These are phyloP conservation scores for Philotrypesis tridentata DNA, from an alignment of 1,140 invertebrate species.

Conservation along the genomic window DNA sequence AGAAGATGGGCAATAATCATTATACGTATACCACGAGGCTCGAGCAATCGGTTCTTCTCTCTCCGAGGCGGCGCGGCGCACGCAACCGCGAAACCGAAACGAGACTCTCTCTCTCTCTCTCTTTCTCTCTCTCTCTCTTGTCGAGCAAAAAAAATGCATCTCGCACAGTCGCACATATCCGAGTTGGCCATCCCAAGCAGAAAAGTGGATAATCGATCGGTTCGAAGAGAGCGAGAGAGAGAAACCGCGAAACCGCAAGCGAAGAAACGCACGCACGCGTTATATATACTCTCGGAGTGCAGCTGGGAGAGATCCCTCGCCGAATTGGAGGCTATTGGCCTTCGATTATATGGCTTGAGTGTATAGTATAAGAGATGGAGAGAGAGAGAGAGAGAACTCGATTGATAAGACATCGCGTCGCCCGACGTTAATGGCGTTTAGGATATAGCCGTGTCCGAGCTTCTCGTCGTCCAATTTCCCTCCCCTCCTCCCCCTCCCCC, in stretches of 20 bases:
- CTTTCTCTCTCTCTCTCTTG: too few relatives aligned
- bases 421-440: background rate
- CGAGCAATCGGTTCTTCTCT: slow-evolving; percentile 19
- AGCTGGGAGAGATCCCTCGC: background rate
- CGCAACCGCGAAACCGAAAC: slow-evolving; percentile 34
- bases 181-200: slow-evolving; percentile 7
- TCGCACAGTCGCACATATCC: background rate
- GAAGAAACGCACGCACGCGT: slow-evolving; percentile 10
- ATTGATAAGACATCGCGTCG: slow-evolving; percentile 5
- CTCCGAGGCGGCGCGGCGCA: background rate
- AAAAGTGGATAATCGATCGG: slow-evolving; percentile 49
- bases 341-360: background rate
- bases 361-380: background rate
- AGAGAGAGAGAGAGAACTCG: background rate
- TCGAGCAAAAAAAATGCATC: background rate
- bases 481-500: too few relatives aligned
- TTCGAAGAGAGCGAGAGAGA: background rate
- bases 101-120: too few relatives aligned
- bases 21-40: background rate
- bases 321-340: background rate
- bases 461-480: background rate
- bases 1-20: slow-evolving; percentile 19
- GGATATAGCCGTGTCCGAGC: background rate
- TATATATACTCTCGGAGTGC: too few relatives aligned
- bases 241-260: slow-evolving; percentile 41